Evolutionary conservation across 1,140 invertebrate genomes (phyloP), one percentile per base, ranked within the genome.

Genomic region (Dinoponera quadriceps): DNA sequence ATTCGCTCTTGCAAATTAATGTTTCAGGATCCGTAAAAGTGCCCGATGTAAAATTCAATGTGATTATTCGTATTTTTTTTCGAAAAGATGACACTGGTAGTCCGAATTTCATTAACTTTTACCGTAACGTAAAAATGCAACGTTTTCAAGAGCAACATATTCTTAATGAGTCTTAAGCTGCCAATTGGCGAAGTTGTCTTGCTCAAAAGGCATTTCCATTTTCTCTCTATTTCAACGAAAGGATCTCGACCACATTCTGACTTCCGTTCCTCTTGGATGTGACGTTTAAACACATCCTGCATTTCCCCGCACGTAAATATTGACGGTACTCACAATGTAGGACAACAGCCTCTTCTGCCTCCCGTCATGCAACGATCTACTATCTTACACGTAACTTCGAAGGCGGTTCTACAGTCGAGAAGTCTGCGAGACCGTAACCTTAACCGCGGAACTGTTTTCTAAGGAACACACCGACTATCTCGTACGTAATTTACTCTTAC

Each of bases 361-460:
- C 13, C 25, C 51, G 25, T 69, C 83, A 87, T 88, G 54, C 74
- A 87, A 88, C 85, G 55, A 27, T 82, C 62, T 11, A 11, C 78
- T 80, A 86, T 65, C 38, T 66, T 75, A 81, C 75, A 63, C 33
- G 71, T 80, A 74, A 78, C 77, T 48, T 59, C 38, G 66, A 69
- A 65, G 81, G 51, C 65, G 54, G 62, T 57, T 77, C 63, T 38
- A 29, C 74, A 77, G 49, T 54, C 74, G 73, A 51, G 49, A 77
- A 16, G 73, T 51, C 22, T 22, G 11, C 38, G 27, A 20, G 55
- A 77, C 74, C 62, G 54, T 57, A 80, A 80, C 71, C 38, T 68
- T 80, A 80, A 57, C 29, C 65, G 65, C 25, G 57, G 25, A 80
- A 80, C 51, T 59, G 72, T 73, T 84, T 60, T 69, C 65, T 81